Evolutionary conservation across 2,888 invertebrate species (phyloP).

Genomic region (Eupithecia pulchellata): DNA sequence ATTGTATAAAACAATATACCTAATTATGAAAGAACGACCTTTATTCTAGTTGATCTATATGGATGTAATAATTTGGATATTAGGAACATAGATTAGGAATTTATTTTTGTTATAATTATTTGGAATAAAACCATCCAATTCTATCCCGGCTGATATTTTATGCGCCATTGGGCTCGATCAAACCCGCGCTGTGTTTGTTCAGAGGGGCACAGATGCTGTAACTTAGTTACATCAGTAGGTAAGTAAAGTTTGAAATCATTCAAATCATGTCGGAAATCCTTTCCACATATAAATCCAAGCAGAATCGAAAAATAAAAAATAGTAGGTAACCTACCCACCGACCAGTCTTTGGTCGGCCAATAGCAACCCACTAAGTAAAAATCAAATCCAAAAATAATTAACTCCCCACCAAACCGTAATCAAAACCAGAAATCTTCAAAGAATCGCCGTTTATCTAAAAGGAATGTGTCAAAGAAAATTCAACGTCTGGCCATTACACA

Average conservation of each 20-base stretch:
- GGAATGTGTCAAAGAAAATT: constrained; percentile 77
- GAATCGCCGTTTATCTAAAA: constrained; percentile 61
- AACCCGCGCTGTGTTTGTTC: constrained; percentile 68
- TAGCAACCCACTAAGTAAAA: constrained; percentile 19
- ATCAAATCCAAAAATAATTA: constrained; percentile 35
- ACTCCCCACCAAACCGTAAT: constrained; percentile 42
- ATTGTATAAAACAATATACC: too few species aligned
- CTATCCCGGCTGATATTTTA: constrained; percentile 53
- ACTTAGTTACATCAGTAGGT: neutral
- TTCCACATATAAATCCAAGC: neutral
- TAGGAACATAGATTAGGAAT: too few species aligned
- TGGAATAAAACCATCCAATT: constrained; percentile 19
- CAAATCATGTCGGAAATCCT: neutral
- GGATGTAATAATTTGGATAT: too few species aligned
- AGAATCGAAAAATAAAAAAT: neutral
- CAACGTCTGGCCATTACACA: constrained; percentile 71
- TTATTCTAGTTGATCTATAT: too few species aligned
- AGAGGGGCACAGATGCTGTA: constrained; percentile 30
- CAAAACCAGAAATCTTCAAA: constrained; percentile 47
- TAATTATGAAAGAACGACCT: too few species aligned
- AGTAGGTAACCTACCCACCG: too few species aligned
- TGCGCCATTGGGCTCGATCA: constrained; percentile 71
- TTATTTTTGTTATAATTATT: too few species aligned
- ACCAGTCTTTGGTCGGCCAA: neutral
- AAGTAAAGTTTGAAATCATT: neutral